Conservation (phyloP, 2,113 vertebrate species). For the Prunella fulvescens region DNA sequence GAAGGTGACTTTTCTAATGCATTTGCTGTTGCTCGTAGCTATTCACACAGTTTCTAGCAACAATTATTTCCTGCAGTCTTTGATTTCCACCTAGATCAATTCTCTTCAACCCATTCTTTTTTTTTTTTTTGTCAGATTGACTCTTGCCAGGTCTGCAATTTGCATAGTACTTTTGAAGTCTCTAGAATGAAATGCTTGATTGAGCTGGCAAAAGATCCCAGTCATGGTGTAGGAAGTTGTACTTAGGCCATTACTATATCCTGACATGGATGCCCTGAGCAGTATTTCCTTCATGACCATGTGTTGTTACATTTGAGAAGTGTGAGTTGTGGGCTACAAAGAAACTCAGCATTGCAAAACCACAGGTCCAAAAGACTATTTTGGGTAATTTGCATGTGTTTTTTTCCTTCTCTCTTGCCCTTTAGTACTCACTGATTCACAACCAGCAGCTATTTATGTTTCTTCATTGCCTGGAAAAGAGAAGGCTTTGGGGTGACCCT, state of each 20-base stretch:
- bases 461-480: background rate
- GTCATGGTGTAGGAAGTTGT: background rate
- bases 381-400: background rate
- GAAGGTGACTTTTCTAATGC: background rate
- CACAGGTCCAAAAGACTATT: background rate
- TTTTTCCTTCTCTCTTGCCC: background rate
- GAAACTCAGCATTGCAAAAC: background rate
- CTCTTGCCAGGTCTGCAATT: background rate
- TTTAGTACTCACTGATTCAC: background rate
- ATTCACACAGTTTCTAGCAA: background rate
- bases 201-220: background rate
- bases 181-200: background rate
- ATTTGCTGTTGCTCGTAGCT: background rate
- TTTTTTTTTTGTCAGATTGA: background rate
- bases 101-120: background rate
- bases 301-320: background rate
- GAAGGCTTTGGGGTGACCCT: background rate
- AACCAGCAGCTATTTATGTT: background rate
- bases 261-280: background rate
- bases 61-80: background rate
- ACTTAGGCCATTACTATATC: background rate
- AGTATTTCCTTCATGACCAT: fast-evolving
- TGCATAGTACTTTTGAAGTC: background rate
- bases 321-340: background rate
- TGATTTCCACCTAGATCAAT: background rate